Evolutionary conservation across 2,888 invertebrate species (phyloP), one percentile per base, ranked within the genome.

Genomic region (Ernsta delagoae): DNA sequence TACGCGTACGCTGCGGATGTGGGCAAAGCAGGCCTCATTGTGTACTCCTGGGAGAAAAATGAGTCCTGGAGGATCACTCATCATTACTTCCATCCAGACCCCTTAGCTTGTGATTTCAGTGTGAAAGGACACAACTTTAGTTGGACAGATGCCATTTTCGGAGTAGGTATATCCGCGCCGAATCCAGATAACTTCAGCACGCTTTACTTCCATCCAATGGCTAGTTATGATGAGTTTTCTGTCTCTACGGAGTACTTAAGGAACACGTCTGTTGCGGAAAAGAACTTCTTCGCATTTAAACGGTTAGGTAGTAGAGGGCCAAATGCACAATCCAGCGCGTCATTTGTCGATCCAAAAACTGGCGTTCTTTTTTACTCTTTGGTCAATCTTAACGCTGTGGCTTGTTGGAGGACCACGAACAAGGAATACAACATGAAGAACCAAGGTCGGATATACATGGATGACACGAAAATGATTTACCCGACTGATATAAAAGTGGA

Each of bases 401-500:
- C 96, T 0, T 97, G 97, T 78, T 97, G 97, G 97, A 95, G 94
- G 75, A 96, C 96, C 0, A 95, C 95, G 0, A 96, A 95, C 75
- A 94, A 94, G 57, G 94, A 94, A 0, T 97, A 96, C 78, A 94
- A 93, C 5, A 95, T 95, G 87, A 95, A 95, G 73, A 95, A 96
- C 7, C 96, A 97, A 80, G 96, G 96, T 4, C 91, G 96, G 50
- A 95, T 97, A 62, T 96, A 95, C 72, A 95, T 95, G 95, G 96
- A 95, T 78, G 94, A 96, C 70, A 93, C 91, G 1, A 95, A 96
- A 1, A 95, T 97, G 95, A 92, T 97, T 0, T 97, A 96, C 77
- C 96, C 97, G 2, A 96, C 96, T 62, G 97, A 97, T 75, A 94
- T 97, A 1, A 97, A 97, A 85, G 96, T 97, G 0, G 97, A 97